Percentiles rank a stretch among this genome's conserved stretches.
Evolutionary conservation across 1,140 invertebrate species (phyloP).

Genomic region (Notospermus geniculatus): DNA sequence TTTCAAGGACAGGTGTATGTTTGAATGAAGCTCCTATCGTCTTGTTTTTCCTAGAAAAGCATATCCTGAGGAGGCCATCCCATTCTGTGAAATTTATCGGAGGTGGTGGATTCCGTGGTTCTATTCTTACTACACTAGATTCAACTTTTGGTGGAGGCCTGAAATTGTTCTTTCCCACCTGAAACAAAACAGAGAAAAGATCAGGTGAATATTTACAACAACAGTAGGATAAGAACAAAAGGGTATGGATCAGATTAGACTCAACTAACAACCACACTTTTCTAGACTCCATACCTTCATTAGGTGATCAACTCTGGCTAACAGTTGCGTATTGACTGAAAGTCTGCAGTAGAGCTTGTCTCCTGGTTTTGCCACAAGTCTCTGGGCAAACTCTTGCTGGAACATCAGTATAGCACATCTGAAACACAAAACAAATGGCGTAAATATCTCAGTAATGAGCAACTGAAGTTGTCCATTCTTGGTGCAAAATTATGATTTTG

Average conservation of each 20-base stretch:
- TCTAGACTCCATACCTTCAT: constrained; percentile 77
- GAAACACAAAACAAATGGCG: constrained; percentile 52
- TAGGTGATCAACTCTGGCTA: constrained; percentile 91
- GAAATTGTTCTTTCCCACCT: constrained; percentile 98
- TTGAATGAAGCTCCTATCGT: constrained; percentile 62
- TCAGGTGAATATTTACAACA: constrained; percentile 8
- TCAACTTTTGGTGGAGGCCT: constrained; percentile 94
- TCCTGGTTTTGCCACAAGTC: constrained; percentile 94
- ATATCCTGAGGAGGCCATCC: constrained; percentile 94
- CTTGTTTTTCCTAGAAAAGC: constrained; percentile 94
- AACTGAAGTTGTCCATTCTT: background rate
- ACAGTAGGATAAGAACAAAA: background rate
- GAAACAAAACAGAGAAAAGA: constrained; percentile 34
- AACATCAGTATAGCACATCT: constrained; percentile 98
- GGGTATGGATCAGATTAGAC: too few species aligned
- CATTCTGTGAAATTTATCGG: constrained; percentile 94
- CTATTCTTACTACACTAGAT: constrained; percentile 96
- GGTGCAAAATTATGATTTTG: too few species aligned
- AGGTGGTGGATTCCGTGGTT: constrained; percentile 94
- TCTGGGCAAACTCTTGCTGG: constrained; percentile 96
- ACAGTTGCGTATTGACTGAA: constrained; percentile 93
- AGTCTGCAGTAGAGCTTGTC: constrained; percentile 96
- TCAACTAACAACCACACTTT: too few species aligned
- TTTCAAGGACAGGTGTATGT: constrained; percentile 75
- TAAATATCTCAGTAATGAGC: background rate